Conservation (phyloP, 1,140 invertebrate genomes). For the Pogonognathellus flavescens region DNA sequence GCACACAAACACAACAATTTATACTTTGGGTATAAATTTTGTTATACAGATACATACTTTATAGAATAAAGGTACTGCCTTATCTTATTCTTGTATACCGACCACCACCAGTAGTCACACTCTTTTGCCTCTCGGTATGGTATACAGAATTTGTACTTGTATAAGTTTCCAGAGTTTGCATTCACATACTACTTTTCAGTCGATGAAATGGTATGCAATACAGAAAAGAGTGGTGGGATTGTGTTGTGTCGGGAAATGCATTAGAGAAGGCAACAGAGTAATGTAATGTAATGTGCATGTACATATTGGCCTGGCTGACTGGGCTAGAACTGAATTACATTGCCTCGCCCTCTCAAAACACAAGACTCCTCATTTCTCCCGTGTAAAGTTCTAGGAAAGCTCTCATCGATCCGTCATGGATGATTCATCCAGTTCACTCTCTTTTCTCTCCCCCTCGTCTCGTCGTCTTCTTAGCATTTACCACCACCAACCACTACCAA, state of each 20-base stretch:
- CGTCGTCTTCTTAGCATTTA: slow-evolving; percentile 24
- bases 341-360: slow-evolving; percentile 34
- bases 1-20: neutral
- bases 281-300: slow-evolving; percentile 21
- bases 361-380: slow-evolving; percentile 38
- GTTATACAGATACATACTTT: neutral
- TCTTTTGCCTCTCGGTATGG: neutral
- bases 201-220: neutral
- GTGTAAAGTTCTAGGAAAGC: slow-evolving; percentile 44
- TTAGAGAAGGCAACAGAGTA: slow-evolving; percentile 19
- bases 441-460: slow-evolving; percentile 2
- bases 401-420: slow-evolving; percentile 61
- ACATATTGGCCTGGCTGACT: neutral
- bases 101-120: neutral
- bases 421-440: slow-evolving; percentile 56
- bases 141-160: neutral
- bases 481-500: slow-evolving; percentile 40
- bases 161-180: neutral
- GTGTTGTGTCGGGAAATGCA: slow-evolving; percentile 21
- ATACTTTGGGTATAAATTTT: neutral
- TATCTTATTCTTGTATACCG: neutral
- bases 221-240: neutral
- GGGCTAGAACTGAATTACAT: neutral
- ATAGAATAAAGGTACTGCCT: neutral
- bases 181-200: neutral